These are phyloP conservation scores for Iguana delicatissima DNA, from an alignment of 2,797 vertebrate species.

Conservation along the genomic window DNA sequence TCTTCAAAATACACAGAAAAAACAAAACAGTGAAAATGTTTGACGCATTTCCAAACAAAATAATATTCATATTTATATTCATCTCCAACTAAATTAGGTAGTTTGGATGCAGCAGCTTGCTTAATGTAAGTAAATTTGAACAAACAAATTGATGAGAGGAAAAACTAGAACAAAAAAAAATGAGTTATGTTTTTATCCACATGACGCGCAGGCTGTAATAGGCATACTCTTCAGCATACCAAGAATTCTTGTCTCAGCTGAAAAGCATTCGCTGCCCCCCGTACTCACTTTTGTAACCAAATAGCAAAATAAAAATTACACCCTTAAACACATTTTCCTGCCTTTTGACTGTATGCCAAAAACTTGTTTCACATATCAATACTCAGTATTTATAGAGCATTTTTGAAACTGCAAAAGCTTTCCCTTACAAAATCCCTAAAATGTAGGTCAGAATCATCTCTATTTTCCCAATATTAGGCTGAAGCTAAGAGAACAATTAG, in stretches of 20 bases:
- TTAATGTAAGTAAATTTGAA: constrained; percentile 26
- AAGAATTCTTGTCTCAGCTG: neutral
- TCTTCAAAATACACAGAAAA: constrained; percentile 29
- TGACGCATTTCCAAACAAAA: constrained; percentile 30
- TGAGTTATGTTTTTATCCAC: constrained; percentile 14
- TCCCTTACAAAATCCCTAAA: neutral
- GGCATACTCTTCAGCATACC: neutral
- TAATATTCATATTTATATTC: constrained; percentile 38
- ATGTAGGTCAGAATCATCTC: neutral
- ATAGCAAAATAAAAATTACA: neutral
- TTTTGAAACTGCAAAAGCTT: neutral
- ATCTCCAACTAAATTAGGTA: constrained; percentile 42
- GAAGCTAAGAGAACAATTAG: neutral
- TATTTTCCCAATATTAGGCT: neutral
- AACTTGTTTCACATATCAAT: constrained; percentile 7
- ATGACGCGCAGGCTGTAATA: neutral
- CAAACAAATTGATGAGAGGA: constrained; percentile 27
- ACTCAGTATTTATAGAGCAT: neutral
- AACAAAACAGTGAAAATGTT: constrained; percentile 29
- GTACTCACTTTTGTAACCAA: neutral
- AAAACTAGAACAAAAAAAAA: neutral
- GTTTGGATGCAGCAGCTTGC: constrained; percentile 30
- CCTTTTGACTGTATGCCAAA: neutral
- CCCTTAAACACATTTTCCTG: neutral
- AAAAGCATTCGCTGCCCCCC: neutral